Conservation (phyloP, 2,797 vertebrate genomes). For the Pseudochirops corinnae region DNA sequence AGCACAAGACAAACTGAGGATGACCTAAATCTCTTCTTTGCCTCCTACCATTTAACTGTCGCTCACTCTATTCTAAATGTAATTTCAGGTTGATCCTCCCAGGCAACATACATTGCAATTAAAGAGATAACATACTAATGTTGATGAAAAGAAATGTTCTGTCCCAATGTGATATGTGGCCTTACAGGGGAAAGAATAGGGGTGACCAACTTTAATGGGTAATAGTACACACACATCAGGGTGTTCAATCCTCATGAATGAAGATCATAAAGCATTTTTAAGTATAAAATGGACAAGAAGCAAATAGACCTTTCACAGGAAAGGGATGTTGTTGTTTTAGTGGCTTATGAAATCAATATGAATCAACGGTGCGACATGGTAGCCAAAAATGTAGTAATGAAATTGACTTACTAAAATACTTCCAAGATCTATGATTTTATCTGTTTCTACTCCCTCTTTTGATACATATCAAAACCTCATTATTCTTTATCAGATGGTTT, state of each 20-base stretch:
- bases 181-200: background rate
- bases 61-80: conserved; percentile 10
- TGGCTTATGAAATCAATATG: background rate
- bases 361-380: background rate
- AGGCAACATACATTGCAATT: background rate
- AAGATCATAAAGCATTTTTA: background rate
- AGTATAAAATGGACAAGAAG: background rate
- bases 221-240: background rate
- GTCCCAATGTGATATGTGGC: background rate
- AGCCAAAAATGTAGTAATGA: background rate
- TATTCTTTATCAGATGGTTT: background rate
- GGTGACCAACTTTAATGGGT: background rate
- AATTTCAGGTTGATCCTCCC: conserved; percentile 14
- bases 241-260: background rate
- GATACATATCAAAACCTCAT: background rate
- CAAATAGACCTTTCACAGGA: background rate
- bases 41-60: conserved; percentile 9
- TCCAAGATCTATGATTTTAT: background rate
- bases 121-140: conserved; percentile 3
- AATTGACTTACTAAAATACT: background rate
- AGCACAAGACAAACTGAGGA: conserved; percentile 54
- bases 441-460: background rate
- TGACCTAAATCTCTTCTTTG: conserved; percentile 19
- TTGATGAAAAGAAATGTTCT: background rate
- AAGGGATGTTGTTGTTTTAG: background rate